These are phyloP conservation scores for Tachystola acroxantha DNA, from an alignment of 2,888 invertebrate genomes.

Conservation along the genomic window DNA sequence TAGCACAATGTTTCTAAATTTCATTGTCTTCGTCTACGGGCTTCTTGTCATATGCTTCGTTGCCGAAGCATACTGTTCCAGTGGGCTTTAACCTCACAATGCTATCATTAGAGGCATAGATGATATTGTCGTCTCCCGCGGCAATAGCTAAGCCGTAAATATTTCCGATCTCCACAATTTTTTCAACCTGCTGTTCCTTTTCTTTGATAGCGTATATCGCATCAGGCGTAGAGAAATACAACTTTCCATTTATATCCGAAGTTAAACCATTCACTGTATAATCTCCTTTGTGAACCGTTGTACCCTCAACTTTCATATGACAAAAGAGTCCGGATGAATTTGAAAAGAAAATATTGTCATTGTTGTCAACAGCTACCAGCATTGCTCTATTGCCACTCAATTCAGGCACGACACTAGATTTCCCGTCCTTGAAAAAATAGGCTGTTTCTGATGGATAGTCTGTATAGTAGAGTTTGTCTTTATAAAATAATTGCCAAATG, in stretches of 20 bases:
- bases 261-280: conserved; percentile 24
- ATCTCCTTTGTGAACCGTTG: conserved; percentile 14
- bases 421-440: conserved; percentile 24
- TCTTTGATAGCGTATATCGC: conserved; percentile 17
- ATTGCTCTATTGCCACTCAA: conserved; percentile 23
- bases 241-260: conserved; percentile 23
- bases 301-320: conserved; percentile 15
- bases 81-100: conserved; percentile 7
- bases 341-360: conserved; percentile 25
- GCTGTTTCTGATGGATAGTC: conserved; percentile 36
- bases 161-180: neutral
- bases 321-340: conserved; percentile 36
- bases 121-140: conserved; percentile 5
- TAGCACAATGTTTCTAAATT: too few species aligned
- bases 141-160: conserved; percentile 8
- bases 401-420: conserved; percentile 20
- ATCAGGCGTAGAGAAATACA: conserved; percentile 27
- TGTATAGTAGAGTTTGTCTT: conserved; percentile 48
- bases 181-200: neutral
- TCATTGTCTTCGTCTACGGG: neutral
- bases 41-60: neutral
- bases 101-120: conserved; percentile 1
- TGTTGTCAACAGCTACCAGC: conserved; percentile 28
- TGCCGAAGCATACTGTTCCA: neutral
- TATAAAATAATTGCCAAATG: conserved; percentile 60